Evolutionary conservation across 2,113 vertebrate genomes (phyloP).

Genomic region (Labrus mixtus): DNA sequence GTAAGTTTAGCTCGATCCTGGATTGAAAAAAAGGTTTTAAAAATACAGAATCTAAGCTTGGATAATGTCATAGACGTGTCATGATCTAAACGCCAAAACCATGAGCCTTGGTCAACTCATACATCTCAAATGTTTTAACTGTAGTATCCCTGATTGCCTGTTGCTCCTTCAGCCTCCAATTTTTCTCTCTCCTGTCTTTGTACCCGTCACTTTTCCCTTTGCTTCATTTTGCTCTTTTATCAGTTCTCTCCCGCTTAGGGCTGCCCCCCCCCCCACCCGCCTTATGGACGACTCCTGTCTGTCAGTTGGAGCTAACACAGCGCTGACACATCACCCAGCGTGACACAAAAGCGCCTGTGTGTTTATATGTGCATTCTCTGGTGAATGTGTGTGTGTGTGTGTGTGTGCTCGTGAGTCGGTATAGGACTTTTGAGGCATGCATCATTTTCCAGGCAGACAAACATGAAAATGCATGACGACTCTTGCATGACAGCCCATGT

Average conservation of each 20-base stretch:
- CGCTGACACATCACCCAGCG: constrained; percentile 36
- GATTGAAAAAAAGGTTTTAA: no score
- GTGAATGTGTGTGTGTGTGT: neutral
- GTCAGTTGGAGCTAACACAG: constrained; percentile 35
- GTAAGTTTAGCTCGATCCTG: no score
- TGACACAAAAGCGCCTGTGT: neutral
- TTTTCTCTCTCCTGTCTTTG: neutral
- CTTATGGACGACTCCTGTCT: constrained; percentile 44
- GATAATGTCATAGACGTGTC: no score
- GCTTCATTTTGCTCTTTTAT: constrained; percentile 8
- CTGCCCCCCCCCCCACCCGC: constrained; percentile 11
- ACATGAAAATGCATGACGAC: constrained; percentile 61
- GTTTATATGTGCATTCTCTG: no score
- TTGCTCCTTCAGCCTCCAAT: constrained; percentile 1
- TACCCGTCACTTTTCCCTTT: constrained; percentile 5
- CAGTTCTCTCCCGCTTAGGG: constrained; percentile 14
- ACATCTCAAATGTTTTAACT: no score
- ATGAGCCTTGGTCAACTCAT: neutral
- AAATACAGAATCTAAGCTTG: no score
- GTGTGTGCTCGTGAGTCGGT: neutral
- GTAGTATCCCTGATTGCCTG: neutral
- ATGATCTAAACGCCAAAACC: neutral
- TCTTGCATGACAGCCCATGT: constrained; percentile 58
- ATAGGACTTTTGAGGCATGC: constrained; percentile 26
- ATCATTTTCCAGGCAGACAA: constrained; percentile 55